Evolutionary conservation across 1,140 invertebrate genomes (phyloP).

Genomic region (Euborellia annulipes): DNA sequence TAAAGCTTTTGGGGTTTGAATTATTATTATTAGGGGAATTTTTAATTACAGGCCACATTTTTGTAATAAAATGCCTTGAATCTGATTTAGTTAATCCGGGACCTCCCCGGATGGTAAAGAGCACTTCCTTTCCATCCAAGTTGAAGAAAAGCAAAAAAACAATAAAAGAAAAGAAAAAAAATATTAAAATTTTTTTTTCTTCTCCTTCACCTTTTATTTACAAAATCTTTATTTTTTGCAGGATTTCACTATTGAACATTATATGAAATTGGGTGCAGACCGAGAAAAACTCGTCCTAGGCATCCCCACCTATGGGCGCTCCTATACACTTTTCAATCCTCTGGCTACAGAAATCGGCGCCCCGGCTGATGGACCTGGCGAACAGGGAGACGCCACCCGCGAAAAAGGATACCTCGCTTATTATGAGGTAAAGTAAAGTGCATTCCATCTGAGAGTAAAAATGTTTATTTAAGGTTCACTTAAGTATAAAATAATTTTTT

Average conservation of each 20-base stretch:
- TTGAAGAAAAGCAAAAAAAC: too few species aligned
- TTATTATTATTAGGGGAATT: too few species aligned
- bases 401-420: slow-evolving; percentile 88
- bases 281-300: slow-evolving; percentile 75
- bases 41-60: too few species aligned
- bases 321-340: slow-evolving; percentile 70
- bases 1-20: too few species aligned
- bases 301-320: slow-evolving; percentile 87
- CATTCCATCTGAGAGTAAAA: too few species aligned
- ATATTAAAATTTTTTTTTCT: slow-evolving; percentile 4
- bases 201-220: neutral
- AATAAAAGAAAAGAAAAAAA: too few species aligned
- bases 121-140: too few species aligned
- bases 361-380: slow-evolving; percentile 74
- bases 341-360: slow-evolving; percentile 61
- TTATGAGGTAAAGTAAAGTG: slow-evolving; percentile 57
- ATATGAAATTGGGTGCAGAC: slow-evolving; percentile 66
- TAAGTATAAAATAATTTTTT: too few species aligned
- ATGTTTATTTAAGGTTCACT: too few species aligned
- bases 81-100: too few species aligned
- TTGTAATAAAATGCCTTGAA: too few species aligned
- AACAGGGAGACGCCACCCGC: slow-evolving; percentile 73
- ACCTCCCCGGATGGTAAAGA: too few species aligned
- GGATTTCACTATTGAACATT: slow-evolving; percentile 84
- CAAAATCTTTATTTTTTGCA: slow-evolving; percentile 30